Evolutionary conservation across 1,140 invertebrate genomes (phyloP).

Genomic region (Neodiprion pinetum): DNA sequence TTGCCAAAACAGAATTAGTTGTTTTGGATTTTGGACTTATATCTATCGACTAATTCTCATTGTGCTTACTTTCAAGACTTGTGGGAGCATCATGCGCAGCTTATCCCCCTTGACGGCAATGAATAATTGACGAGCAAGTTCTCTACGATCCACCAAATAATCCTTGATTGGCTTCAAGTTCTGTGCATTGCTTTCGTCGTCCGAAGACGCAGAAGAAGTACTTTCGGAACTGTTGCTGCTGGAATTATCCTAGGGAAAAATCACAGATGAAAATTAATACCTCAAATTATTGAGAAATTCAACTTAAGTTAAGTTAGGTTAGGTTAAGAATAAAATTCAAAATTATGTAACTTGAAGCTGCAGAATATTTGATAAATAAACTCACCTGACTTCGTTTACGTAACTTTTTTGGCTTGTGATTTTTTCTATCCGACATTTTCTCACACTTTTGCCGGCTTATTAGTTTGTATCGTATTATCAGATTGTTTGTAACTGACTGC

Average conservation of each 20-base stretch:
- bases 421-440: background rate
- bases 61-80: conserved; percentile 49
- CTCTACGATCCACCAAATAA: conserved; percentile 50
- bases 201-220: conserved; percentile 44
- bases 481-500: too few relatives aligned
- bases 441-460: background rate
- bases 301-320: background rate
- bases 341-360: background rate
- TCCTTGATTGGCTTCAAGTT: conserved; percentile 59
- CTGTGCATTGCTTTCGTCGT: conserved; percentile 49
- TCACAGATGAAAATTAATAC: background rate
- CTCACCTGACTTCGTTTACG: background rate
- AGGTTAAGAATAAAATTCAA: background rate
- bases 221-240: conserved; percentile 37
- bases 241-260: background rate
- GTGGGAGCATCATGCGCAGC: conserved; percentile 59
- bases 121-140: conserved; percentile 55
- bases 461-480: background rate
- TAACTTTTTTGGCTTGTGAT: background rate
- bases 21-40: background rate
- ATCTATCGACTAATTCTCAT: background rate
- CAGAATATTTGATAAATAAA: background rate
- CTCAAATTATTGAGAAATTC: background rate
- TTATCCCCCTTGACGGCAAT: conserved; percentile 58
- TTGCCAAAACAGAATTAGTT: background rate